Evolutionary conservation across 2,888 invertebrate species (phyloP), one percentile per base, ranked within the genome.

Genomic region (Phortica magna): DNA sequence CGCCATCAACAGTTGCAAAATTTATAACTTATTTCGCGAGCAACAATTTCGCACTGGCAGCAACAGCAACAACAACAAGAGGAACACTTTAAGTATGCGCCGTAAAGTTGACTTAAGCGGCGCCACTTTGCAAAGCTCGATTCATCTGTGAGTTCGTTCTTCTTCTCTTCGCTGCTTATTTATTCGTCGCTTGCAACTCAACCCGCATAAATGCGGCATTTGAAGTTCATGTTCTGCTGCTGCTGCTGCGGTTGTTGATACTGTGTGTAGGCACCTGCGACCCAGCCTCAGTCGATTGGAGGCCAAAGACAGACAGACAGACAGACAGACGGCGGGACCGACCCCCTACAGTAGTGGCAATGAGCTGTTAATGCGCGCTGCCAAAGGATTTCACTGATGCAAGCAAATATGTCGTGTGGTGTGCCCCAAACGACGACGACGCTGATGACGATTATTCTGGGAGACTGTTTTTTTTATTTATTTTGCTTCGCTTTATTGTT

Each of bases 1-100:
- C 89, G 83, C 90, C 91, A 89, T 90, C 90, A 91, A 90, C 91
- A 89, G 90, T 85, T 87, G 83, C 90, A 90, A 88, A 91, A 90
- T 90, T 90, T 90, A 90, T 91, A 90, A 90, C 91, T 91, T 90
- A 91, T 90, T 91, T 88, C 89, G 82, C 80, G 72, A 53, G 55
- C 55, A 71, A 71, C 70, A 71, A 71, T 71, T 71, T 53, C 42
- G 53, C 53, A 70, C 14, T 53, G 22, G 39, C 70, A 53, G 19
- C 74, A 61, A 14, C 73, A 70, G 14, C 68, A 57, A 57, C 73
- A 39, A 42, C 39, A 71, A 48, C 48, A 73, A 22, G 59, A 43
- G 48, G 22, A 43, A n/a, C 41, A 71, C 53, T 53, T 53, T 55
- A 71, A 74, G 19, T 43, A 48, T 42, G 43, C 73, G 61, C 43